Percentiles rank a stretch among this genome's conserved stretches.
Evolutionary conservation across 2,888 invertebrate species (phyloP).

Genomic region (Drosophila emarginata): DNA sequence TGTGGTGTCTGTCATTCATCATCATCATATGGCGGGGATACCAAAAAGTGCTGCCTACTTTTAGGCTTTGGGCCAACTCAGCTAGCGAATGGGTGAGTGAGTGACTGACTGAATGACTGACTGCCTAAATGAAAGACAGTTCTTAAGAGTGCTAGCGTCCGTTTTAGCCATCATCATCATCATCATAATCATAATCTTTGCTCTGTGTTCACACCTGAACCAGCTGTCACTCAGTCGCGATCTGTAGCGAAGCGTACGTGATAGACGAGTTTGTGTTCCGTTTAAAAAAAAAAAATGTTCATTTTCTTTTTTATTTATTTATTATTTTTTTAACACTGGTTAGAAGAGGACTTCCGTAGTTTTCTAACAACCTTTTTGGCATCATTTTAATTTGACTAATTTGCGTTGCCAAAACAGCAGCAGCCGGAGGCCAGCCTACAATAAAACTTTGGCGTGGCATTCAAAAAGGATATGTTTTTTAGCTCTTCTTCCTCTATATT

Average conservation of each 20-base stretch:
- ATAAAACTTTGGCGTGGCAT: conserved; percentile 34
- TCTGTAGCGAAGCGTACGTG: conserved; percentile 42
- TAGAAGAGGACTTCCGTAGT: not conserved
- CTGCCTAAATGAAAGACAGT: conserved; percentile 25
- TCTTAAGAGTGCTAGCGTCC: not conserved
- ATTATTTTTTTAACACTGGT: too few relatives aligned
- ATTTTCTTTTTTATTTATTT: not conserved
- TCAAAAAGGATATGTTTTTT: not conserved
- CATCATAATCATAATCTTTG: not conserved
- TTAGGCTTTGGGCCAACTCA: not conserved
- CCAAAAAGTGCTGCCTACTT: conserved; percentile 38
- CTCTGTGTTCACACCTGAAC: conserved; percentile 46
- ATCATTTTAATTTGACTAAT: conserved; percentile 59
- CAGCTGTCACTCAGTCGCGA: conserved; percentile 34
- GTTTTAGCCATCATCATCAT: not conserved
- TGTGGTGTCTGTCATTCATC: conserved; percentile 51
- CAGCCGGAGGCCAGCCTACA: conserved; percentile 15
- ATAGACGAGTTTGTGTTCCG: conserved; percentile 49
- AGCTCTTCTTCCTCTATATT: not conserved
- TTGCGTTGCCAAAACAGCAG: conserved; percentile 19
- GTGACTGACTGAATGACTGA: conserved; percentile 18
- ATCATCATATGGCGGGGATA: conserved; percentile 31
- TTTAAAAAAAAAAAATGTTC: too few relatives aligned
- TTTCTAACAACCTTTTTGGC: conserved; percentile 26
- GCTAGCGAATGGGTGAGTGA: not conserved